Evolutionary conservation across 2,888 invertebrate species (phyloP), one percentile per base, ranked within the genome.

Genomic region (Drosophila subquinaria): DNA sequence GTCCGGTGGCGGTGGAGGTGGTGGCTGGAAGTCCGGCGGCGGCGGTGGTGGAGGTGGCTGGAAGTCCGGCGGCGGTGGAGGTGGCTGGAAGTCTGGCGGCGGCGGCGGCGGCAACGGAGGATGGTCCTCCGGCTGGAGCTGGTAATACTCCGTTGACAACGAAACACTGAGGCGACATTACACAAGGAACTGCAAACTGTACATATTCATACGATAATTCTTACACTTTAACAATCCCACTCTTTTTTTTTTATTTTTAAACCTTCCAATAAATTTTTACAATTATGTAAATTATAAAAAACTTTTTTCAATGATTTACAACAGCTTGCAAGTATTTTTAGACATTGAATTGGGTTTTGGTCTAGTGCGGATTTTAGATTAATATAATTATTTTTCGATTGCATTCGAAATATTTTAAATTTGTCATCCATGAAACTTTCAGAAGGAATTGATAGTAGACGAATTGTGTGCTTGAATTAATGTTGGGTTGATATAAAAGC

Each of bases 121-220:
- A 27, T 69, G 74, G 73, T 47, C 73, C 20, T 73, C 69, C 17
- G 62, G 68, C 60, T 87, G 83, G 83, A 83, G 88, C 56, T 81
- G 85, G 85, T 85, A 86, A 56, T 33, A 10, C 8, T 17, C 27
- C 27, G 15, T n/a, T 17, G 13, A 52, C 10, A 52, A 47, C 38
- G 15, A 8, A 59, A 38, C 53, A 51, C 17, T n/a, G 11, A 56
- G 27, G 23, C 55, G 60, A 59, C 50, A 45, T 27, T 9, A 36
- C 6, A 53, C 33, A 72, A 51, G 47, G 33, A 73, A 67, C 64
- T 62, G 64, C 69, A 75, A 56, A 13, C 48, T 76, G 78, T 61
- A 57, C 59, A 64, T 57, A 36, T 6, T 38, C 51, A 50, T 33
- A n/a, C 3, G 51, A 38, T 13, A 33, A 63, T 38, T 66, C 48